Evolutionary conservation across 2,797 vertebrate genomes (phyloP).

Genomic region (Graptemys geographica): DNA sequence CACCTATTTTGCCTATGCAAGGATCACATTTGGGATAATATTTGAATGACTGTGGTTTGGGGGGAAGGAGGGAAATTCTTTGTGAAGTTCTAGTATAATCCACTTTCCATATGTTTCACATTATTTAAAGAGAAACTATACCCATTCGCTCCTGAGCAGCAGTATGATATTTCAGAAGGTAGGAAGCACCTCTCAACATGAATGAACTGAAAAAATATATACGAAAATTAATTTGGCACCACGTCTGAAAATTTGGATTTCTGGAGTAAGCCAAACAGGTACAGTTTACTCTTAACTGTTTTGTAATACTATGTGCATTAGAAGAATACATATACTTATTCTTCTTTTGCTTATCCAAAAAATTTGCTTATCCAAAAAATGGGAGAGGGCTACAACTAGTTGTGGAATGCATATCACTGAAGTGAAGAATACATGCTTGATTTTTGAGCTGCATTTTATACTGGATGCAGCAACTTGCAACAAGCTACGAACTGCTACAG

Average conservation of each 20-base stretch:
- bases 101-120: slow-evolving; percentile 53
- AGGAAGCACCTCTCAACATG: slow-evolving; percentile 36
- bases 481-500: slow-evolving; percentile 24
- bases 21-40: background rate
- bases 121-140: slow-evolving; percentile 44
- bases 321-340: no score
- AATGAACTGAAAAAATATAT: slow-evolving; percentile 29
- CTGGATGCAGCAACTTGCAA: background rate
- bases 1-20: background rate
- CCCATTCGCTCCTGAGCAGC: slow-evolving; percentile 3
- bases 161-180: slow-evolving; percentile 51
- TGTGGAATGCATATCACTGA: slow-evolving; percentile 29
- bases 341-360: background rate
- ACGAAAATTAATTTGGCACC: slow-evolving; percentile 31
- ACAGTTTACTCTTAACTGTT: slow-evolving; percentile 31
- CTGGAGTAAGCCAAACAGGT: slow-evolving; percentile 40
- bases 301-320: slow-evolving; percentile 4
- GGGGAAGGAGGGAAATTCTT: slow-evolving; percentile 21
- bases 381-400: slow-evolving; percentile 19
- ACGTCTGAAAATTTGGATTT: slow-evolving; percentile 47
- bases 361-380: background rate
- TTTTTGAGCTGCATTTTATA: slow-evolving; percentile 6
- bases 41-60: background rate
- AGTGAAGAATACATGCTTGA: slow-evolving; percentile 32
- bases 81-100: slow-evolving; percentile 19